Evolutionary conservation across 2,797 vertebrate species (phyloP), one percentile per base, ranked within the genome.

Genomic region (Nannoperca australis): DNA sequence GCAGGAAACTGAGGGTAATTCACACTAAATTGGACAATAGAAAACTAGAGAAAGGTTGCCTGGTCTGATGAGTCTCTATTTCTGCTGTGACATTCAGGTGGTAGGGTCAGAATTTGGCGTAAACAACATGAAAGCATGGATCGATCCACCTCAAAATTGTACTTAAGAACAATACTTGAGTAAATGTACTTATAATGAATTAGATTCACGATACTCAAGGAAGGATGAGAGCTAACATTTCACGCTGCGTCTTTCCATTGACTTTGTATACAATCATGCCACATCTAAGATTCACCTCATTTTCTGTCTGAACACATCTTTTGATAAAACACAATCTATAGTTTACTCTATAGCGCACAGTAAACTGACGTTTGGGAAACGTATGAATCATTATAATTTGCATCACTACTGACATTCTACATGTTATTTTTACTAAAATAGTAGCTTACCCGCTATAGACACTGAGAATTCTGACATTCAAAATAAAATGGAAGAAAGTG

Each of bases 51-150:
- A 45, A 45, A 18, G 2, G 17, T 45, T 45, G 44, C 6, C 44
- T 18, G 17, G 44, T 18, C 44, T 45, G 44, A 45, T 18, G 44
- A 45, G 44, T 45, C 44, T 18, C 44, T 2, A 45, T 45, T 45
- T 45, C 44, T 7, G 44, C 44, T 45, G 44, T 6, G 7, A 45
- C 5, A 45, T 18, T 45, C 44, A 8, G 17, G 18, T 18, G 44
- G 17, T 45, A 2, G 55, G 32, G 55, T 55, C 66, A 53, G 60
- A 70, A 70, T 70, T 70, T 60, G 38, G 27, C 22, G 2, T 51
- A 45, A 75, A 70, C 49, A 59, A 59, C 66, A 64, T 47, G 34
- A 63, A 53, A 47, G 54, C 42, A 75, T 49, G 42, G 49, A 72
- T 70, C 32, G 24, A 27, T 27, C 24, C 24, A 27, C 17, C 15